Base-by-base conservation (phyloP, 2,888 invertebrate species). In the Periphyllus acericola region DNA sequence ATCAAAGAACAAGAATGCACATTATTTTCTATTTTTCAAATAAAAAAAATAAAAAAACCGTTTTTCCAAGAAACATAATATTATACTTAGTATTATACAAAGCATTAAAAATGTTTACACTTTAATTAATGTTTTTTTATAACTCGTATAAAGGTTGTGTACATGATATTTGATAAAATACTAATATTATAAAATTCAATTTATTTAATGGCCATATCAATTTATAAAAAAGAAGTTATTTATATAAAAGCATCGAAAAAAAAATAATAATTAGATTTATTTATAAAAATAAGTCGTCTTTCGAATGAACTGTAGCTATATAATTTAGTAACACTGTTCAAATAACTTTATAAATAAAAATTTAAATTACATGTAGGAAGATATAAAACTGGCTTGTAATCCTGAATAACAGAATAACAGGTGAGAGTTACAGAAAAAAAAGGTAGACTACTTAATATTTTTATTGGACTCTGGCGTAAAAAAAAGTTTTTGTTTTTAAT, bases 391-490 rank as follows among this genome's bases (percentile, higher is more conserved):
- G 8, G 19, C 34, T 55, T 82, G 55, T 83, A 72, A 83, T 74
- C 72, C 72, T 17, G 52, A 72, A 72, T 72, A 74, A 55, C 52
- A 55, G 52, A 72, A 72, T 72, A 74, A 55, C 52, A 55, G 82
- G 72, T 55, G 72, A 74, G 52, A 34, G 55, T 52, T 32, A 25
- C 21, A 21, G 55, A 55, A 72, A 52, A 83, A 34, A 83, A 55
- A 74, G 34, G 72, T 74, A 74, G 34, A 36, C 34, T 55, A 74
- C 83, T 83, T 83, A 83, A 83, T 83, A 74, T 83, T 83, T 84
- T 84, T 76, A 84, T 84, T 84, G 83, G 72, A 72, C 72, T 83
- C 72, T n/a, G 55, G 83, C 36, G 83, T 83, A 83, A 83, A 83
- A 71, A 80, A 74, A 74, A 72, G 32, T 83, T 83, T 83, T 83